phyloP scores from a whole-genome alignment of 1,140 invertebrate genomes.

The Microplitis mediator region DNA sequence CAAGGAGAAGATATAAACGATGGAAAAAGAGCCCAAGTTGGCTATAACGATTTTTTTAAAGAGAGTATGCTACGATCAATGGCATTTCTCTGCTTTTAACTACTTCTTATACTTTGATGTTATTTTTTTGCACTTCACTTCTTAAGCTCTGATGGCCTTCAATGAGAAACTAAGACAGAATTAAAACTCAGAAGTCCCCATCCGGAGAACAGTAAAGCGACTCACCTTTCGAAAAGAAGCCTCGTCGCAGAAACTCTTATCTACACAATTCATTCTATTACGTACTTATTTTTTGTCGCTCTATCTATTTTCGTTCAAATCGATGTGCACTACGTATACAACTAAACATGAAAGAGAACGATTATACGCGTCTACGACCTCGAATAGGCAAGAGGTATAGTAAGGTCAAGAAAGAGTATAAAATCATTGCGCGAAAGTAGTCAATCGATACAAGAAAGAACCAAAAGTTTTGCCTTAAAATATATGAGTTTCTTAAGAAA shows the following conservation, averaged over 20 bases:
- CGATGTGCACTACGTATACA: conserved; percentile 12
- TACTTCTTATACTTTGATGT: neutral
- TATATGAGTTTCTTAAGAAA: conserved; percentile 13
- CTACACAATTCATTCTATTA: conserved; percentile 15
- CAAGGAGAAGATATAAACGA: neutral
- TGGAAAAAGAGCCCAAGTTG: neutral
- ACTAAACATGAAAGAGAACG: conserved; percentile 13
- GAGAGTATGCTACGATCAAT: neutral
- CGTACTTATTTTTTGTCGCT: neutral
- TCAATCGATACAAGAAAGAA: conserved; percentile 24
- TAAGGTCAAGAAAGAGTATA: neutral
- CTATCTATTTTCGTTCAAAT: conserved; percentile 2
- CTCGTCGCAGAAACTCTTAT: neutral
- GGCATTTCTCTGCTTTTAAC: neutral
- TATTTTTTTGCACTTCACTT: neutral
- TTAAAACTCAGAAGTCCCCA: conserved; percentile 25
- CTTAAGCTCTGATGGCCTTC: conserved; percentile 19
- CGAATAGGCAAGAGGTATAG: conserved; percentile 5
- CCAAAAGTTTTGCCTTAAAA: conserved; percentile 1
- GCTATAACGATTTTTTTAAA: neutral
- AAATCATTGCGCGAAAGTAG: conserved; percentile 24
- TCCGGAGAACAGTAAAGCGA: conserved; percentile 9
- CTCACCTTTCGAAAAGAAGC: conserved; percentile 13
- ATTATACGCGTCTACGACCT: conserved; percentile 12
- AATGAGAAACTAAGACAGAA: conserved; percentile 23